Evolutionary conservation across 64 coral and sea anemone species (phyloP), one percentile per base, ranked within the genome.

Genomic region (Actinia equina): DNA sequence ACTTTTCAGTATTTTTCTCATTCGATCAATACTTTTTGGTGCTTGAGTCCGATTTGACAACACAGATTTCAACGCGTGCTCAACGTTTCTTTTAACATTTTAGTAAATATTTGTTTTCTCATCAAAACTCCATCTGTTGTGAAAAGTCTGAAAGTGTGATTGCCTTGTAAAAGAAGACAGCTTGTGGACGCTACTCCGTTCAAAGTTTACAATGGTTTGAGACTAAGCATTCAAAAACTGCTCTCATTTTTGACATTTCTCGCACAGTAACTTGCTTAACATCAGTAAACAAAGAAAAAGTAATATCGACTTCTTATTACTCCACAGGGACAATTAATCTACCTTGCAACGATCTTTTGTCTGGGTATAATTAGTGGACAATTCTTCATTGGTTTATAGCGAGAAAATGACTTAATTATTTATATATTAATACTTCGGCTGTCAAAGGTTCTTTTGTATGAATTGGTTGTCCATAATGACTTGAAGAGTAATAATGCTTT

Each of bases 341-440:
- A 74, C n/a, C 69, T 30, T 12, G 69, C 13, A 74, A 14, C 10
- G 69, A 41, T 30, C 27, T 41, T 74, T 41, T 74, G 69, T 74
- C 69, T 74, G 27, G 25, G 26, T 74, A 74, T 74, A 74, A 74
- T 74, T 74, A 74, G 27, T 74, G 69, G n/a, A 74, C 69, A 74
- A 74, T 74, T 74, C 69, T 30, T 74, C 69, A 74, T 74, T 74
- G 69, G 69, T 74, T 74, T 74, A 74, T 42, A 2, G 69, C 69
- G 69, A 30, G 23, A 27, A 74, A 74, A 74, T 74, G 69, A 74
- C 23, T 74, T 30, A 74, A 74, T 74, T 30, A 74, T 30, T 30
- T 30, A 74, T 74, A 25, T 41, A 16, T 74, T 30, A 74, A 74
- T 41, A 74, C 69, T 74, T 26, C 19, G 63, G 63, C 63, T 69